A percentile compares a stretch with the other conserved stretches of the same genome.
phyloP scores from a whole-genome alignment of 2,113 vertebrate species.

The Polypterus senegalus region DNA sequence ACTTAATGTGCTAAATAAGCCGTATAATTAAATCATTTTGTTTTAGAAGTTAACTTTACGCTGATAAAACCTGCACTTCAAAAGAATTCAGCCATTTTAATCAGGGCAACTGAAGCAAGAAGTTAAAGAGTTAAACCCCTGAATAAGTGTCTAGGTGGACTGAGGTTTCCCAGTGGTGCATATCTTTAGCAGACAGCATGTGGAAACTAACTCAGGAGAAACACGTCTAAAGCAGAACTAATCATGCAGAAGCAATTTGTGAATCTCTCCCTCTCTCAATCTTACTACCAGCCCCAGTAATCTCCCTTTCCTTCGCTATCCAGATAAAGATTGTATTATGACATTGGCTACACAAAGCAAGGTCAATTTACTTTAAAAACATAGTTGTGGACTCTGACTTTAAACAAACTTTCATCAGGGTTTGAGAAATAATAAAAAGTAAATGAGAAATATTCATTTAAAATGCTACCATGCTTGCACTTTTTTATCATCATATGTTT shows the following conservation, averaged over 20 bases:
- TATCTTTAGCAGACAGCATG: conserved; percentile 52
- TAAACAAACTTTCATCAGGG: conserved; percentile 52
- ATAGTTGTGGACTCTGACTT: conserved; percentile 50
- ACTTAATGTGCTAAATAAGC: too few species aligned
- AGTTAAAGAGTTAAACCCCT: conserved; percentile 51
- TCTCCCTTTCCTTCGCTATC: conserved; percentile 16
- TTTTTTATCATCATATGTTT: too few species aligned
- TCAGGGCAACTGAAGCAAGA: conserved; percentile 10
- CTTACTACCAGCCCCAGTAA: neutral
- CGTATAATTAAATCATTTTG: too few species aligned
- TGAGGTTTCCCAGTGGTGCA: conserved; percentile 49
- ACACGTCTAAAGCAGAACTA: conserved; percentile 69
- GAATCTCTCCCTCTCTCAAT: conserved; percentile 44
- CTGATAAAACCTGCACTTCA: too few species aligned
- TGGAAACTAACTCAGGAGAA: conserved; percentile 58
- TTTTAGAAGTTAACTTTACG: too few species aligned
- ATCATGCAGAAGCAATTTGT: conserved; percentile 67
- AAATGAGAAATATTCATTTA: too few species aligned
- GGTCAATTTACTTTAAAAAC: conserved; percentile 72
- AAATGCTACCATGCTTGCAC: too few species aligned
- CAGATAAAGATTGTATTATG: conserved; percentile 61
- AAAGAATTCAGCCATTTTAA: too few species aligned
- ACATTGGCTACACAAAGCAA: conserved; percentile 50
- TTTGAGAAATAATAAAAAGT: too few species aligned
- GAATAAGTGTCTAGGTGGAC: conserved; percentile 41